Evolutionary conservation across 1,140 invertebrate species (phyloP).

Genomic region (Caenorhabditis tropicalis): DNA sequence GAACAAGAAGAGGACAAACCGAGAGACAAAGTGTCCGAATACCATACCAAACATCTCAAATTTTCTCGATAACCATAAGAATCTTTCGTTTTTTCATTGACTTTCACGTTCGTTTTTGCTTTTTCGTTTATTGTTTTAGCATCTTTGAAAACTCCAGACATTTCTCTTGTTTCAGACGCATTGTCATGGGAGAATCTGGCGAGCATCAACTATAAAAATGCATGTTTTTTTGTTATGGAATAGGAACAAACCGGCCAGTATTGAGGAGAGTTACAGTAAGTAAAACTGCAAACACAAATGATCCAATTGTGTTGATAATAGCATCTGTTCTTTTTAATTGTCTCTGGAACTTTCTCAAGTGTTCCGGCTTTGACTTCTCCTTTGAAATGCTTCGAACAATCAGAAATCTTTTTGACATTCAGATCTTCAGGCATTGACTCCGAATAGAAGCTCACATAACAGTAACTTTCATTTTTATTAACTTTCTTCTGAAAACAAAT

Average conservation of each 20-base stretch:
- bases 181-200: not conserved
- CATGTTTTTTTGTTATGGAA: not conserved
- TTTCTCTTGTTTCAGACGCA: not conserved
- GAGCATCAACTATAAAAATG: not conserved
- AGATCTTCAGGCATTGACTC: not conserved
- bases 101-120: not conserved
- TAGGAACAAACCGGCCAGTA: not conserved
- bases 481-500: not conserved
- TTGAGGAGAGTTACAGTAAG: conserved; percentile 17
- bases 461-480: not conserved
- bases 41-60: conserved; percentile 10
- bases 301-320: conserved; percentile 20
- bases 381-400: not conserved
- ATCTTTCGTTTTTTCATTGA: not conserved
- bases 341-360: not conserved
- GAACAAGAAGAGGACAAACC: not conserved
- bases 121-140: not conserved
- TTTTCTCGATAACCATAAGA: not conserved
- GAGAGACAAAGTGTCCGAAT: not conserved
- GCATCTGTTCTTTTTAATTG: not conserved
- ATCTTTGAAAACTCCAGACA: not conserved
- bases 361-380: not conserved
- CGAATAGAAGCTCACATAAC: not conserved
- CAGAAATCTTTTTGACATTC: not conserved
- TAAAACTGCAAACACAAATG: not conserved